Conservation (phyloP, 2,888 invertebrate genomes). For the Callosobruchus maculatus region DNA sequence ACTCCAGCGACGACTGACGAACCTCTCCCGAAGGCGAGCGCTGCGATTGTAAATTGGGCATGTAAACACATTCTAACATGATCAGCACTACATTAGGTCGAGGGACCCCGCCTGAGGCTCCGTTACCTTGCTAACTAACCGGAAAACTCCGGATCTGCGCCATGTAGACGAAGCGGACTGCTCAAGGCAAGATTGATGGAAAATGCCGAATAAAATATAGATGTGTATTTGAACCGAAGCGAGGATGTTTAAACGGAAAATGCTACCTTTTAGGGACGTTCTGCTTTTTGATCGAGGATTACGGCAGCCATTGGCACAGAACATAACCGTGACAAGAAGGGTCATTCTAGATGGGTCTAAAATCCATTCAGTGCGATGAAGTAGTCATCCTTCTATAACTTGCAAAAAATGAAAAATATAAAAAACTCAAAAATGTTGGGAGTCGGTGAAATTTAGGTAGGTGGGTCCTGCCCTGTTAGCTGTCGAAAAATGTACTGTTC, state of each 20-base stretch:
- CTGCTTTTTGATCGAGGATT: background rate
- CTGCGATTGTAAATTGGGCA: constrained; percentile 50
- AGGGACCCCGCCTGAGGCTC: constrained; percentile 34
- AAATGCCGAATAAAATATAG: background rate
- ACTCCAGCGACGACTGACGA: constrained; percentile 35
- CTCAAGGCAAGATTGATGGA: background rate
- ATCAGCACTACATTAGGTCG: constrained; percentile 52
- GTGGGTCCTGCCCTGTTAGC: too few relatives aligned
- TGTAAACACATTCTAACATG: constrained; percentile 53
- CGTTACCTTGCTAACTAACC: constrained; percentile 48
- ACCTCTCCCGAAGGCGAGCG: constrained; percentile 40
- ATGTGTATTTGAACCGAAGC: background rate
- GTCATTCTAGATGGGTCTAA: too few relatives aligned
- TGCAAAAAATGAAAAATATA: too few relatives aligned
- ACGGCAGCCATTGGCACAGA: too few relatives aligned
- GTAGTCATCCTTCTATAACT: too few relatives aligned
- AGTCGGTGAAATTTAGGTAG: too few relatives aligned
- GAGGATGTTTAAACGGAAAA: background rate
- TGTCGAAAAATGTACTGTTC: too few relatives aligned
- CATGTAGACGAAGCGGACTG: background rate
- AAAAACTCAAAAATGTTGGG: too few relatives aligned
- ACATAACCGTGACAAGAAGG: too few relatives aligned
- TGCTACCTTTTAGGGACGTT: background rate
- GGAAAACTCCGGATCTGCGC: constrained; percentile 32
- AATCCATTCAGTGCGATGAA: too few relatives aligned